Evolutionary conservation across 2,888 invertebrate species (phyloP), one percentile per base, ranked within the genome.

Genomic region (Cryptus armator): DNA sequence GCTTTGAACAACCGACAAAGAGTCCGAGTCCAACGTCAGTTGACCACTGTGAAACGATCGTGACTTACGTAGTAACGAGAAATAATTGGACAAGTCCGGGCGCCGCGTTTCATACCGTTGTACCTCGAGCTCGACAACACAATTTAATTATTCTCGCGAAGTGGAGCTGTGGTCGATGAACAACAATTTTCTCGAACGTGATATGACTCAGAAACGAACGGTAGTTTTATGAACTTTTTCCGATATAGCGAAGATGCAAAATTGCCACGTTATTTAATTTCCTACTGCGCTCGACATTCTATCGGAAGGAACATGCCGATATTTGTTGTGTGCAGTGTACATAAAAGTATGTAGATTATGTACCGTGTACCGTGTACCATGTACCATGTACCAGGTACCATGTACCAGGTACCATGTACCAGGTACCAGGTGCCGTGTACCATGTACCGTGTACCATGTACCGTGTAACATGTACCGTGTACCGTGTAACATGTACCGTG

Each of bases 31-130:
- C 53, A 76, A 53, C 37, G 46, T 37, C 66, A 53, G 53, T 76
- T 66, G 24, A 48, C 43, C 53, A 51, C 66, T 32, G 19, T 14
- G 24, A 67, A 51, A 64, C 32, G n/a, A 46, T 53, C 76, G 53
- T 76, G 76, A 66, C 43, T 12, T 37, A 51, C 66, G 51, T 51
- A 51, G 44, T 51, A 76, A 70, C 48, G 29, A 70, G 24, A 29
- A 32, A 32, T 51, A 24, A 29, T 32, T 6, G 14, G 12, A n/a
- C 51, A 51, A 70, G 29, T 51, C 14, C n/a, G 46, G 3, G 48
- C 48, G 48, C 48, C 14, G n/a, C 48, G n/a, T 48, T 14, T 48
- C n/a, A 19, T 16, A 56, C 32, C 76, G 32, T 32, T 37, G 66
- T 67, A 66, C 32, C 24, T 5, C 10, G n/a, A 14, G 12, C 4